A percentile compares a stretch with the other conserved stretches of the same genome.
phyloP scores from a whole-genome alignment of 2,797 vertebrate species.

The Perodicticus potto region DNA sequence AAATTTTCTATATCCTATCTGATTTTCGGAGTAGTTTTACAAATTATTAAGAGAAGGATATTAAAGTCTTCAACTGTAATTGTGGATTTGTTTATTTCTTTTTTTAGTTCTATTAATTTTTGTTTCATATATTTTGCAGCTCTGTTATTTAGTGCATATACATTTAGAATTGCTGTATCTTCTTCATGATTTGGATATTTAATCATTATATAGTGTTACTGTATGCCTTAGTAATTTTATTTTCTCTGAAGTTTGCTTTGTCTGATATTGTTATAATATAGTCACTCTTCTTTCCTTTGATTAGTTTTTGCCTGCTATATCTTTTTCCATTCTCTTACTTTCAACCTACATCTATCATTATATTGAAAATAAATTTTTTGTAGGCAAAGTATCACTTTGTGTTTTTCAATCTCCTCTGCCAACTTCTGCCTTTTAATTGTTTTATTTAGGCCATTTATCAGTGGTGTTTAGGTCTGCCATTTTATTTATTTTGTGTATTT shows the following conservation, averaged over 20 bases:
- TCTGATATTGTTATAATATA: background rate
- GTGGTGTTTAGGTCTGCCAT: background rate
- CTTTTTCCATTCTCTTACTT: background rate
- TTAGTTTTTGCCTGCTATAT: background rate
- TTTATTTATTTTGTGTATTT: background rate
- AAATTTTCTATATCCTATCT: background rate
- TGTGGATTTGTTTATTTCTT: background rate
- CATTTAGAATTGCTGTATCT: background rate
- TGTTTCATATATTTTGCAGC: background rate
- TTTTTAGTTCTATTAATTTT: background rate
- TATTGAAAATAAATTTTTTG: conserved; percentile 28
- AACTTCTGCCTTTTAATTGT: background rate
- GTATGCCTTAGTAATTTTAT: background rate
- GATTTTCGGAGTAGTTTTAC: conserved; percentile 6
- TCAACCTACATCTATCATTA: background rate
- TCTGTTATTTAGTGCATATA: background rate
- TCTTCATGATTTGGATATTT: background rate
- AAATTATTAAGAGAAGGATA: background rate
- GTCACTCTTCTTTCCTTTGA: background rate
- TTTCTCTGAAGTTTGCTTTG: background rate
- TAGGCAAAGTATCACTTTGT: background rate
- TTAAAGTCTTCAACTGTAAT: background rate
- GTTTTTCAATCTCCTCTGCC: background rate
- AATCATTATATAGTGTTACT: background rate
- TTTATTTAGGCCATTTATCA: background rate